These are phyloP conservation scores for Zoroaster sp. DNA, from an alignment of 53 echinoderm and acorn worm genomes.

Conservation along the genomic window DNA sequence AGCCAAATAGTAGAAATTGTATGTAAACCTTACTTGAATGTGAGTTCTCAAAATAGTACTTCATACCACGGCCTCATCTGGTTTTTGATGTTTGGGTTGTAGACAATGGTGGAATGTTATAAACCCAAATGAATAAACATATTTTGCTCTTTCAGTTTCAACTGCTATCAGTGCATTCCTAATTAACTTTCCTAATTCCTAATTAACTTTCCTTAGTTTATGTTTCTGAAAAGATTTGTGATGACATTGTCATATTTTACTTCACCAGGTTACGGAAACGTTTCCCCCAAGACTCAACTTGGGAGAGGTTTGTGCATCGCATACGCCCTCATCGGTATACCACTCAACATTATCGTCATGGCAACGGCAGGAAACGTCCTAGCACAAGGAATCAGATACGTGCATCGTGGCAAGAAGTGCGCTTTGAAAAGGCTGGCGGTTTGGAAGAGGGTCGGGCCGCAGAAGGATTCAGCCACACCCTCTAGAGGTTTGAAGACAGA, in stretches of 20 bases:
- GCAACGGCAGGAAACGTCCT: constrained; percentile 46
- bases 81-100: no score
- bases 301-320: constrained; percentile 51
- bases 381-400: neutral
- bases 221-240: neutral
- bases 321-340: constrained; percentile 47
- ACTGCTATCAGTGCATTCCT: no score
- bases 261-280: constrained; percentile 35
- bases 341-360: constrained; percentile 59
- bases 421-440: neutral
- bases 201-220: no score
- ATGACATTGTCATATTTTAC: neutral
- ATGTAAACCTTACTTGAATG: no score
- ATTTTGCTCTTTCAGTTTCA: no score
- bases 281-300: constrained; percentile 45
- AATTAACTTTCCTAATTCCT: no score
- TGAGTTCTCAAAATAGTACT: no score
- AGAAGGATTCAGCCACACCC: neutral
- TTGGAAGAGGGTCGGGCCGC: neutral
- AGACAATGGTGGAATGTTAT: no score
- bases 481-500: neutral
- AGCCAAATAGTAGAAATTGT: no score
- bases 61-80: no score
- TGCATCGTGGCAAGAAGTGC: neutral
- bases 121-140: no score